These are phyloP conservation scores for Aurelia aurita complex sp. Pacific DNA, from an alignment of 30 jellyfish, hydroid and myxozoan species.

Conservation along the genomic window DNA sequence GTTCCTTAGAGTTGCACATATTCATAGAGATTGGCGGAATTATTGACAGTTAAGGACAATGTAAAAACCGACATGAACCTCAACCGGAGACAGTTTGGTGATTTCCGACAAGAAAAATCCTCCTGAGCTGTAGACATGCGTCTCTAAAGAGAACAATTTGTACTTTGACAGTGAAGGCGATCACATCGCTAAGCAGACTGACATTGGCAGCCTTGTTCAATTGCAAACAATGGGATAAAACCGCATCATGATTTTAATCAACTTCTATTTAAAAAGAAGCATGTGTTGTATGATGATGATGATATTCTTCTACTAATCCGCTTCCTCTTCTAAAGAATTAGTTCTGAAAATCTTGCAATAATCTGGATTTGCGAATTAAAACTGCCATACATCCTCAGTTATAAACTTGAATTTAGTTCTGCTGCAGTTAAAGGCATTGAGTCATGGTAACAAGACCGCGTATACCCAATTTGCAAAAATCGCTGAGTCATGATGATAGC, in stretches of 20 bases:
- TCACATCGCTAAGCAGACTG: conserved; percentile 12
- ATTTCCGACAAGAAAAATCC: conserved; percentile 15
- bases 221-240: conserved; percentile 25
- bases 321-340: neutral
- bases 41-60: neutral
- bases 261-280: conserved; percentile 24
- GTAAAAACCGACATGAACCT: neutral
- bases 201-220: conserved; percentile 44
- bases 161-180: conserved; percentile 17
- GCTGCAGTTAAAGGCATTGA: too few relatives aligned
- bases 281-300: conserved; percentile 31
- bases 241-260: conserved; percentile 26
- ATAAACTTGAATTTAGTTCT: too few relatives aligned
- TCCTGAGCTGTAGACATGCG: neutral
- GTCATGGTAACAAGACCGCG: too few relatives aligned
- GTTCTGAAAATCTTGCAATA: conserved; percentile 1
- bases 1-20: too few relatives aligned
- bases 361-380: conserved; percentile 2
- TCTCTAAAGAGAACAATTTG: conserved; percentile 10
- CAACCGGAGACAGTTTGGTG: conserved; percentile 6
- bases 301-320: neutral
- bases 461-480: too few relatives aligned
- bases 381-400: neutral
- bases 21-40: neutral
- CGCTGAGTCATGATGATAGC: too few relatives aligned